Percentiles rank a stretch among this genome's conserved stretches.
Evolutionary conservation across 2,113 vertebrate genomes (phyloP).

Genomic region (Uropsilus gracilis): DNA sequence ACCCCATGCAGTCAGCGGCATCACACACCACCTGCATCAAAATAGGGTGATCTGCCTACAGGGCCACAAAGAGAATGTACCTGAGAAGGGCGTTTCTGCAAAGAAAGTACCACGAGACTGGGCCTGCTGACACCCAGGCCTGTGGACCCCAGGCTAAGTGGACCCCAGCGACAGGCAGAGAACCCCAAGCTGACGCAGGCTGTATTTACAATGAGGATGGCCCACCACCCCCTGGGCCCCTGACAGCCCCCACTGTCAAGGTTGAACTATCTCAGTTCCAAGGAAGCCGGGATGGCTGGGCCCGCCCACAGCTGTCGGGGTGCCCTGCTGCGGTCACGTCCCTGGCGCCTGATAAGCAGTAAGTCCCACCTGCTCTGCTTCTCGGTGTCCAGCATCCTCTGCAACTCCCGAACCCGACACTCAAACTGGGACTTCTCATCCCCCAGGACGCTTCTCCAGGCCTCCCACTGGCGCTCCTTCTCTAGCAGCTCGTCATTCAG

Average conservation of each 20-base stretch:
- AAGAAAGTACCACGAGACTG: background rate
- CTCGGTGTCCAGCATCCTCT: constrained; percentile 97
- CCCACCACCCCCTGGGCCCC: too few species aligned
- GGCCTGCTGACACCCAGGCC: background rate
- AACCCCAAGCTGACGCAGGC: background rate
- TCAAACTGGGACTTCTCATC: constrained; percentile 98
- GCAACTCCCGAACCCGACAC: constrained; percentile 94
- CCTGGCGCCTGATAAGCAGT: background rate
- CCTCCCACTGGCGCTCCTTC: constrained; percentile 99
- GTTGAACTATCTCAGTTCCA: background rate
- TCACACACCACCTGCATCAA: background rate
- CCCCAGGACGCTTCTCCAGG: constrained; percentile 94
- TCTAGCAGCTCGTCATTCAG: constrained; percentile 97
- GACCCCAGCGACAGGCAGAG: constrained; percentile 59
- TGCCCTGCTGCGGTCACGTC: constrained; percentile 6
- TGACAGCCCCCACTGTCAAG: too few species aligned
- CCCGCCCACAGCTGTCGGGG: constrained; percentile 24
- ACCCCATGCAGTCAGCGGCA: background rate
- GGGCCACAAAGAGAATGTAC: background rate
- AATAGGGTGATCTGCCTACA: background rate
- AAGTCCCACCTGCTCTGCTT: constrained; percentile 95
- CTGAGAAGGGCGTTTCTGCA: background rate
- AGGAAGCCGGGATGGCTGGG: background rate
- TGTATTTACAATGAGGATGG: background rate
- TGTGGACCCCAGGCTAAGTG: constrained; percentile 39